A percentile compares a stretch with the other conserved stretches of the same genome.
Conservation (phyloP, 2,797 vertebrate genomes). For the Yasuhikotakia modesta region DNA sequence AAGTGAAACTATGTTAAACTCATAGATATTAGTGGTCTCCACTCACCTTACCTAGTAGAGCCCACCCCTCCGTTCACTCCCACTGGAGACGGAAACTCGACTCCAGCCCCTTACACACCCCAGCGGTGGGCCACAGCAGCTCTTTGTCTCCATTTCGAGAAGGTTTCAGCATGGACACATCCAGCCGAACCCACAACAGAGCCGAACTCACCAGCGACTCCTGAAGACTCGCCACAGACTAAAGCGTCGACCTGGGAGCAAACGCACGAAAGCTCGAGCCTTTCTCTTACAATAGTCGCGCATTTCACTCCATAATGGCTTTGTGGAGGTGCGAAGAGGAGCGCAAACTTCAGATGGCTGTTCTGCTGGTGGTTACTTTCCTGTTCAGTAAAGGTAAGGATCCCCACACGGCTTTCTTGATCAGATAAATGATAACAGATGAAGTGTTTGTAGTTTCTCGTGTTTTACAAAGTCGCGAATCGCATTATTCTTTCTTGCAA, state of each 20-base stretch:
- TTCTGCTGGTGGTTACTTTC: constrained; percentile 22
- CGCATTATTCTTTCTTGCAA: no score
- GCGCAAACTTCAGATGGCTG: background rate
- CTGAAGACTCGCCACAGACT: background rate
- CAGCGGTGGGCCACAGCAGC: constrained; percentile 1
- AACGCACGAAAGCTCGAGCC: background rate
- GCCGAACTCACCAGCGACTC: constrained; percentile 1
- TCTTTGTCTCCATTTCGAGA: constrained; percentile 33
- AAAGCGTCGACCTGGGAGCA: background rate
- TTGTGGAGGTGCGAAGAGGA: constrained; percentile 15
- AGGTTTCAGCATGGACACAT: constrained; percentile 40
- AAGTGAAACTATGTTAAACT: no score
- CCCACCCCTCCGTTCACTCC: constrained; percentile 11
- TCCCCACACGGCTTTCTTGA: no score
- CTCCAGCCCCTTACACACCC: constrained; percentile 3
- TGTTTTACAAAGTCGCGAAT: no score
- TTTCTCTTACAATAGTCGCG: background rate
- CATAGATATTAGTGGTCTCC: no score
- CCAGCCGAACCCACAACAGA: constrained; percentile 13
- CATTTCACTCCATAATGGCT: constrained; percentile 36
- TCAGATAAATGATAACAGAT: no score
- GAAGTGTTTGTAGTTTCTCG: no score
- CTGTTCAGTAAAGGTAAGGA: constrained; percentile 52
- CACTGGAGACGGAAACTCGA: constrained; percentile 34
- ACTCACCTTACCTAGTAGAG: no score